Evolutionary conservation across 2,113 vertebrate genomes (phyloP).

Genomic region (Struthidea cinerea): DNA sequence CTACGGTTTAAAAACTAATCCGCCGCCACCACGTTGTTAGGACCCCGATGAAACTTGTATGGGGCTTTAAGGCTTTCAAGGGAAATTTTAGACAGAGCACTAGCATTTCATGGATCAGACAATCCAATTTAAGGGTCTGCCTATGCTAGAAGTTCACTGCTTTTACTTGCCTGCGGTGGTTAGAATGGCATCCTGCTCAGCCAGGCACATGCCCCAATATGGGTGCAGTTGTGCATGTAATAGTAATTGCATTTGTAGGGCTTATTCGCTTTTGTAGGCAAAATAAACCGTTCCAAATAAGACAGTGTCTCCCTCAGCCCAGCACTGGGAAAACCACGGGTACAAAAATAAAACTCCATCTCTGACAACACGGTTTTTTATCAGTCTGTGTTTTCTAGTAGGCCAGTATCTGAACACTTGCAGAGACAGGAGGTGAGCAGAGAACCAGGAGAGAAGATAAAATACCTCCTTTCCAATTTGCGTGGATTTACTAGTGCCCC

Average conservation of each 20-base stretch:
- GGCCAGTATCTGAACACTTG: background rate
- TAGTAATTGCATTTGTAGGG: background rate
- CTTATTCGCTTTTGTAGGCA: background rate
- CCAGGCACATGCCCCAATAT: background rate
- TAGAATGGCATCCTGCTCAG: background rate
- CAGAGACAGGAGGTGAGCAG: background rate
- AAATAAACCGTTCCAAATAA: background rate
- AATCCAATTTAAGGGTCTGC: slow-evolving; percentile 19
- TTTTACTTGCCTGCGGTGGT: background rate
- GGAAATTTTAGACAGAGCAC: slow-evolving; percentile 28
- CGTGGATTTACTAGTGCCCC: background rate
- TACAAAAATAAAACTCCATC: background rate
- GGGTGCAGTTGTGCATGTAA: background rate
- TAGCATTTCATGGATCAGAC: slow-evolving; percentile 7
- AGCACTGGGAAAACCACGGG: background rate
- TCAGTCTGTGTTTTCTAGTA: background rate
- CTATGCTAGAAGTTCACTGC: background rate
- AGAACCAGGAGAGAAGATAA: background rate
- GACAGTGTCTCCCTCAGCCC: background rate
- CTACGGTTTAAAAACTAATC: background rate
- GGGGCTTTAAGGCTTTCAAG: slow-evolving; percentile 9
- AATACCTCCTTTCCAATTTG: background rate
- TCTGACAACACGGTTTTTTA: background rate
- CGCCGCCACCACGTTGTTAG: background rate
- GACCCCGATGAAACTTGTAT: background rate